Evolutionary conservation across 1,140 invertebrate species (phyloP), one percentile per base, ranked within the genome.

Genomic region (Physella acuta): DNA sequence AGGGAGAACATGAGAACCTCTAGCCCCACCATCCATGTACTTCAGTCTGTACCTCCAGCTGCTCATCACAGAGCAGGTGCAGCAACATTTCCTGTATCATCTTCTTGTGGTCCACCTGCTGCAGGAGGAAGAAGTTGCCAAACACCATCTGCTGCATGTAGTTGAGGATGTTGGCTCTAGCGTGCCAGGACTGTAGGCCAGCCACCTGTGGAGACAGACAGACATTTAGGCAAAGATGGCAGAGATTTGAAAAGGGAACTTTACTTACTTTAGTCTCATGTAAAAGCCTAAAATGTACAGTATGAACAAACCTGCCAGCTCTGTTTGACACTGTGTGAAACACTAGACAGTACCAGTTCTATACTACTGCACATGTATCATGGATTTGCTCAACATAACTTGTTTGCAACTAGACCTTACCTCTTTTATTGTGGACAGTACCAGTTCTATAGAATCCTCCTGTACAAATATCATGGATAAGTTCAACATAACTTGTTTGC

Each of bases 131-230:
- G 85, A 95, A 90, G 76, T 95, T 95, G 73, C 92, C 89, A 84
- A 95, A 95, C 11, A 94, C 89, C 63, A 93, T 80, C 26, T 91
- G 90, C 83, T 94, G 91, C 11, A 95, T 85, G 77, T 93, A 93
- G 62, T 90, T 88, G 1, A 94, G 84, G 68, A 90, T 88, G 14
- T 90, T 88, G 0, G 88, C 87, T 56, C 92, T 86, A 0, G 91
- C 89, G 73, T 91, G 92, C 94, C 94, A 96, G 5, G 92, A 94
- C 5, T 82, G 56, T 72, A 80, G 37, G n/a, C 73, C 58, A 60
- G 78, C 72, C 44, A 86, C 77, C 85, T 87, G 65, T n/a, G 70
- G 68, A 61, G 55, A 31, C 36, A 70, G 28, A 8, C 34, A 16
- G n/a, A 62, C 17, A 24, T 24, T 34, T 8, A n/a, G n/a, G n/a